Conservation (phyloP, 2,797 vertebrate species). For the Neopelma chrysocephalum region DNA sequence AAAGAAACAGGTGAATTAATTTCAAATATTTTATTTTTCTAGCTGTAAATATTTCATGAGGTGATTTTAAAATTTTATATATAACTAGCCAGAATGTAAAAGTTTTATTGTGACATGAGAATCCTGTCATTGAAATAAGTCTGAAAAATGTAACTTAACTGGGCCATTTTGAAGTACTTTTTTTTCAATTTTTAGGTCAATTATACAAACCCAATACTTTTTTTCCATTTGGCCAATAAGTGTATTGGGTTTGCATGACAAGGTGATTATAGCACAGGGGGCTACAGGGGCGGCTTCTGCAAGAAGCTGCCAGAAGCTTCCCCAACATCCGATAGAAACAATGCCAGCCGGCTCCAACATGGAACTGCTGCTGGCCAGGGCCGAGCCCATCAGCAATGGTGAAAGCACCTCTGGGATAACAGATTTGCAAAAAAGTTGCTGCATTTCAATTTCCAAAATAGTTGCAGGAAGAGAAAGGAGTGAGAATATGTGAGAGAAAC, state of each 20-base stretch:
- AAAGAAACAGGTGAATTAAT: neutral
- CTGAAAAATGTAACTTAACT: neutral
- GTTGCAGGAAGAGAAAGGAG: neutral
- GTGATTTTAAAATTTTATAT: neutral
- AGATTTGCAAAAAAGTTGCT: neutral
- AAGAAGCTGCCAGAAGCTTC: neutral
- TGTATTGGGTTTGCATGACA: neutral
- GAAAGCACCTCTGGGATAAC: neutral
- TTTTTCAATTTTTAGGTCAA: neutral
- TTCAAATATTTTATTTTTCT: neutral
- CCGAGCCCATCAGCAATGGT: no score
- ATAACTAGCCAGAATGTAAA: neutral
- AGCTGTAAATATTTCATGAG: neutral
- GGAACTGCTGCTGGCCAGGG: accelerated
- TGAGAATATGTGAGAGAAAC: neutral
- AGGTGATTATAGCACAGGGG: neutral
- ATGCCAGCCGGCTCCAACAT: neutral
- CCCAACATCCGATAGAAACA: neutral
- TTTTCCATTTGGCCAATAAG: neutral
- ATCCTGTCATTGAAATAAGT: neutral
- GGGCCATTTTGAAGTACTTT: neutral
- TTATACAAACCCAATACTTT: neutral
- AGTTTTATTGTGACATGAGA: neutral
- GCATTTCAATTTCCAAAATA: neutral
- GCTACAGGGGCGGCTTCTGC: neutral